Evolutionary conservation across 2,888 invertebrate species (phyloP), one percentile per base, ranked within the genome.

Genomic region (Hecatera dysodea): DNA sequence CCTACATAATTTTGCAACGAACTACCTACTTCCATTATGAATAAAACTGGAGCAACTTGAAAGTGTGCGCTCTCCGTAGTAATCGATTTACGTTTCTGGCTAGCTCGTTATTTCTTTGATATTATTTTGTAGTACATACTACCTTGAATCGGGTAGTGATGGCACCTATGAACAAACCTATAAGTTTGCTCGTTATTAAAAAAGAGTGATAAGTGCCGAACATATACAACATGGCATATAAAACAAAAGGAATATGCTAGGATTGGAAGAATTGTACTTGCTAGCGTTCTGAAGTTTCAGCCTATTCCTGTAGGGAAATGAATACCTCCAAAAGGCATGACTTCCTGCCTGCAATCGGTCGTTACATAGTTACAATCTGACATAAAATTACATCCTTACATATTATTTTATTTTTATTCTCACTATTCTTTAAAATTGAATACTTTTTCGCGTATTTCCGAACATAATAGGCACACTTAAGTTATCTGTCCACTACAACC

Each of bases 31-130:
- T 67, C 15, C 50, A 46, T 75, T 70, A 57, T 42, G 42, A 67
- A 70, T 67, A 59, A 56, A 69, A 62, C 57, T 73, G 56, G 17
- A 60, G 50, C 52, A 60, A 65, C 56, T 59, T 55, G 53, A 42
- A 62, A 24, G 24, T 62, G 57, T 65, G 59, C 33, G 36, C 53
- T 64, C 48, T 44, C 9, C 12, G 52, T 27, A 29, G 46, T 65
- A 70, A 74, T 70, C 36, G 36, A 57, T 74, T 73, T 48, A 53
- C 36, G 12, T 11, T 48, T 33, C 33, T 52, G 11, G 17, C 15
- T 19, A 12, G 15, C 11, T 46, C 27, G 9, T 42, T 70, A 24
- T 69, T 27, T n/a, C 1, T 19, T 7, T 8, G 3, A 68, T 44
- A 29, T 65, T 33, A 29, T n/a, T 33, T 52, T 39, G 29, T 4